Evolutionary conservation across 1,140 invertebrate genomes (phyloP).

Genomic region (Caenorhabditis latens): DNA sequence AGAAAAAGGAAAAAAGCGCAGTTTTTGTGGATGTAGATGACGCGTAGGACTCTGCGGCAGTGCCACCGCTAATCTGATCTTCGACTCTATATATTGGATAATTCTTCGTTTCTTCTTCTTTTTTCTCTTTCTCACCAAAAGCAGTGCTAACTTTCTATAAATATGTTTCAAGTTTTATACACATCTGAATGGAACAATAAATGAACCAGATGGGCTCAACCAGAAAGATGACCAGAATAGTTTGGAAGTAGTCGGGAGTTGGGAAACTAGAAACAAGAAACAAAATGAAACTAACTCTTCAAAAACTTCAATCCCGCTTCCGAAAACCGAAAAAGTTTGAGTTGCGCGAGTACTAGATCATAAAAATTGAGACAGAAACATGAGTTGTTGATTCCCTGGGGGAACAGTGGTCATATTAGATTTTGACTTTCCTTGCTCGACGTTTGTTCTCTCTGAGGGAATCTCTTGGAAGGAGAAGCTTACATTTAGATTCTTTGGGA

Average conservation of each 20-base stretch:
- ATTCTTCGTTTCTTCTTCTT: constrained; percentile 30
- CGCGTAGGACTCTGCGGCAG: neutral
- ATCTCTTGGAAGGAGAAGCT: neutral
- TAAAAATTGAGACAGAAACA: constrained; percentile 56
- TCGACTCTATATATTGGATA: constrained; percentile 45
- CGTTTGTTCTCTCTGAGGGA: constrained; percentile 48
- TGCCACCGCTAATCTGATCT: constrained; percentile 50
- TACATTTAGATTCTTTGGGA: neutral
- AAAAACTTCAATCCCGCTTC: neutral
- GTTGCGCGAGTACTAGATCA: constrained; percentile 42
- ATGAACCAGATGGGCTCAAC: constrained; percentile 24
- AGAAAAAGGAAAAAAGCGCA: neutral
- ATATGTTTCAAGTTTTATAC: neutral
- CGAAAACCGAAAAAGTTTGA: constrained; percentile 7
- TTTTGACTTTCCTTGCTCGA: constrained; percentile 41
- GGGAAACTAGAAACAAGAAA: neutral
- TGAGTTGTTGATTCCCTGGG: constrained; percentile 42
- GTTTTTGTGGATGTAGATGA: neutral
- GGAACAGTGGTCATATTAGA: constrained; percentile 38
- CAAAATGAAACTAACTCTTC: constrained; percentile 23
- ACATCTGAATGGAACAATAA: neutral
- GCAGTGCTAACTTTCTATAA: neutral
- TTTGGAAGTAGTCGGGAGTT: too few species aligned
- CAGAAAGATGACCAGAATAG: too few species aligned
- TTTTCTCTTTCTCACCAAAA: neutral